A percentile compares a stretch with the other conserved stretches of the same genome.
Evolutionary conservation across 2,888 invertebrate species (phyloP).

Genomic region (Ptychoptera albimana): DNA sequence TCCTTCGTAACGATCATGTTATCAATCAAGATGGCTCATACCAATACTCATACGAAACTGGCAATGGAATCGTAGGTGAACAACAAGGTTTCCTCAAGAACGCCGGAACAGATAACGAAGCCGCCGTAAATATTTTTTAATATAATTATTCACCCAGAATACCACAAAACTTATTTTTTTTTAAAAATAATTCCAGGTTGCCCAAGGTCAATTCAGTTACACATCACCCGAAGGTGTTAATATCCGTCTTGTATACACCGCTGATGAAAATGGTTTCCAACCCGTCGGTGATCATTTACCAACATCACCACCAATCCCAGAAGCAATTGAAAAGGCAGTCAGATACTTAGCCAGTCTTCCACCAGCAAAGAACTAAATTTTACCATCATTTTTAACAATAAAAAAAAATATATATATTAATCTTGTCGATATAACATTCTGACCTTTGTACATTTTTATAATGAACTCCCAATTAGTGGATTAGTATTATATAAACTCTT

Average conservation of each 20-base stretch:
- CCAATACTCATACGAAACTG: slow-evolving; percentile 38
- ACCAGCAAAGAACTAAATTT: slow-evolving; percentile 26
- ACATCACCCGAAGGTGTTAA: slow-evolving; percentile 55
- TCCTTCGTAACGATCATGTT: slow-evolving; percentile 15
- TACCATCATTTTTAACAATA: no score
- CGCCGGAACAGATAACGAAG: slow-evolving; percentile 36
- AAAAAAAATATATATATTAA: no score
- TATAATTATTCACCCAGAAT: no score
- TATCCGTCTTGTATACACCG: slow-evolving; percentile 49
- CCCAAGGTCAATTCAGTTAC: slow-evolving; percentile 49
- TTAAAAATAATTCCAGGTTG: slow-evolving; percentile 22
- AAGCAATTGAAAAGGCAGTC: slow-evolving; percentile 56
- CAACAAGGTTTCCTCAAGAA: slow-evolving; percentile 44
- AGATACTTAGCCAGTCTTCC: slow-evolving; percentile 55
- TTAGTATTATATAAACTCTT: no score
- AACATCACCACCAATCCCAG: slow-evolving; percentile 60
- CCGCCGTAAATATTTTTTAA: no score
- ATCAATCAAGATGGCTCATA: no score
- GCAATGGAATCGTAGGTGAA: slow-evolving; percentile 44
- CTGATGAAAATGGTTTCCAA: slow-evolving; percentile 53
- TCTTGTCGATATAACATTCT: no score
- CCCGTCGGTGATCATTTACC: slow-evolving; percentile 51
- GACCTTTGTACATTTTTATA: no score
- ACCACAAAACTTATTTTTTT: no score
- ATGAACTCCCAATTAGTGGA: no score